Evolutionary conservation across 2,113 vertebrate genomes (phyloP), one percentile per base, ranked within the genome.

Genomic region (Gnathonemus echidnorhynchus): DNA sequence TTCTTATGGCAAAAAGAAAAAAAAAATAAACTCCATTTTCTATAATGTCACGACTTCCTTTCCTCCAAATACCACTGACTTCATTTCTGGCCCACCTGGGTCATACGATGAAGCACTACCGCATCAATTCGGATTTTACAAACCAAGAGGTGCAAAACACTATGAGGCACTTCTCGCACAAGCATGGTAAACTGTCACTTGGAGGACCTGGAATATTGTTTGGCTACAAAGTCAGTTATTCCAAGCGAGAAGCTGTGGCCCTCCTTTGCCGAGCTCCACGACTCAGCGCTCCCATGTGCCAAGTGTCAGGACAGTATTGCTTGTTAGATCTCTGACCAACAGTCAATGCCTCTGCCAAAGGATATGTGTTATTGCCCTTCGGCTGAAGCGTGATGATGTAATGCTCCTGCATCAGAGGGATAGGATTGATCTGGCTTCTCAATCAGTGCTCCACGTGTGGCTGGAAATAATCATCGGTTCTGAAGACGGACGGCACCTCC

Each of bases 381-480:
- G 86, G 86, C 85, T 45, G 11, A 21, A 39, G 39, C 35, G 19
- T 31, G 15, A 80, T 77, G 48, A 88, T 19, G 58, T 1, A 39
- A 21, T 13, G 11, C 27, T 10, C 6, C 66, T 48, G 9, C 31
- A 42, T 11, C 9, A 24, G 46, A 46, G 85, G 35, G 27, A 50
- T 6, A 87, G 27, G 56, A 50, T 11, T 74, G 35, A 70, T 48
- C 48, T 80, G 35, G 58, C 19, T 50, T 74, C 49, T 42, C 49
- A 39, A 90, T 95, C 94, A 95, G 89, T 94, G 94, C 84, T 95
- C 96, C 66, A 95, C 83, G 89, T 96, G 93, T 24, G 96, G 93
- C 0, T 96, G 96, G 91, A 99, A 99, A 92, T 97, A 97, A 92
- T 99, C 98, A 49, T 99, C 97, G 46, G 98, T 98, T 91, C 94